Base-by-base conservation (phyloP, 1,140 invertebrate species). In the Pygmarrhopalites habei region DNA sequence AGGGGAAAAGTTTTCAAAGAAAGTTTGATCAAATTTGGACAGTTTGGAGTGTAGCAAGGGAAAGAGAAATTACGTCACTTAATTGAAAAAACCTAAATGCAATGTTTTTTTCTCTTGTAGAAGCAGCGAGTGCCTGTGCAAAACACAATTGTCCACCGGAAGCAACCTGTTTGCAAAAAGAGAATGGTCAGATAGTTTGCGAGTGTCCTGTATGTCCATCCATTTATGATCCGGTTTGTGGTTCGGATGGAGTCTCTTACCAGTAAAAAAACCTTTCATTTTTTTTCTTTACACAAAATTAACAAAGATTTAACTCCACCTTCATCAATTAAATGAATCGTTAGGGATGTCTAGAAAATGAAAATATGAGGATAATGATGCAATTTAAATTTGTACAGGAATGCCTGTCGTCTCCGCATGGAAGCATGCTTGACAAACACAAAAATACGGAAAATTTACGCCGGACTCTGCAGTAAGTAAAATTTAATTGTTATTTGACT, bases 161-260 rank as follows among this genome's bases (percentile, higher is more conserved):
- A 49, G 86, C 87, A 30, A 82, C 84, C 56, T 93, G 90, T 76
- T 82, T 86, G 4, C 85, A 87, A 61, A 81, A 79, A 25, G 79
- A 82, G 35, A 26, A 21, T 25, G 84, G 81, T 1, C 79, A 79
- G 61, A 84, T 89, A 19, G 79, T 81, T 51, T 95, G 91, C 77
- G 87, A 89, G 70, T 95, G 92, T 78, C 86, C 87, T 5, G 80
- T 81, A n/a, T 95, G 92, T 75, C 82, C 86, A 17, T 83, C 86
- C 46, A 88, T 92, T 77, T 92, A 90, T 76, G 73, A 74, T 61
- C 89, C 90, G 1, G 89, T 94, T 46, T 64, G 43, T 30, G 55
- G 57, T 21, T 32, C 12, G 30, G 88, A 95, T 73, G 89, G 90
- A 46, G 86, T 89, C 72, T 89, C 89, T 57, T 94, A 95, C 76